A percentile compares a stretch with the other conserved stretches of the same genome.
Evolutionary conservation across 2,113 vertebrate genomes (phyloP).

Genomic region (Fregetta grallaria): DNA sequence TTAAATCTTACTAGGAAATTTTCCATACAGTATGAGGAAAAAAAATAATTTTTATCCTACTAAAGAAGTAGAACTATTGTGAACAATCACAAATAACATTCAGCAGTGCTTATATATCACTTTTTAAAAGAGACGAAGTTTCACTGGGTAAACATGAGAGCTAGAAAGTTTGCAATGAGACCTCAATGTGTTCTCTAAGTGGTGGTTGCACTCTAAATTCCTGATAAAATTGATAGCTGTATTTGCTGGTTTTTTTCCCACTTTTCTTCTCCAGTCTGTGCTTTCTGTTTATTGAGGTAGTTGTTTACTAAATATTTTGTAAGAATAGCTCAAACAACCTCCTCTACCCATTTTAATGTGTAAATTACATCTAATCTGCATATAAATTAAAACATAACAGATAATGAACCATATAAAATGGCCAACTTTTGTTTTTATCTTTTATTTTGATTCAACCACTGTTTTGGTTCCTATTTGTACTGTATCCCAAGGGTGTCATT

Average conservation of each 20-base stretch:
- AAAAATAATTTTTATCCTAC: neutral
- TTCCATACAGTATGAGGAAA: neutral
- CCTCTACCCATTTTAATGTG: neutral
- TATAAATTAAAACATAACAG: neutral
- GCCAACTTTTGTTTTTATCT: neutral
- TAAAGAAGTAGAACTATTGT: neutral
- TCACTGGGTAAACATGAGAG: neutral
- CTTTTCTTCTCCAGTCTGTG: neutral
- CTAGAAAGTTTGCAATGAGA: neutral
- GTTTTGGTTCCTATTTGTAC: neutral
- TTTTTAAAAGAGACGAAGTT: neutral
- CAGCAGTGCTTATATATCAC: neutral
- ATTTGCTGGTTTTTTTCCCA: neutral
- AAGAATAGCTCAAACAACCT: neutral
- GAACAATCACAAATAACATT: neutral
- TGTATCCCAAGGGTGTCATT: neutral
- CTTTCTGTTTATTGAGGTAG: neutral
- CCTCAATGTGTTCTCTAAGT: neutral
- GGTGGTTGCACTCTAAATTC: neutral
- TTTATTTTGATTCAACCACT: neutral
- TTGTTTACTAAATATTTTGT: neutral
- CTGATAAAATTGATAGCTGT: neutral
- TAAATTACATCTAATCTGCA: neutral
- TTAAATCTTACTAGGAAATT: neutral
- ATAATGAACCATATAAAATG: neutral